Evolutionary conservation across 2,888 invertebrate genomes (phyloP), one percentile per base, ranked within the genome.

Genomic region (Parapristionchus giblindavisi): DNA sequence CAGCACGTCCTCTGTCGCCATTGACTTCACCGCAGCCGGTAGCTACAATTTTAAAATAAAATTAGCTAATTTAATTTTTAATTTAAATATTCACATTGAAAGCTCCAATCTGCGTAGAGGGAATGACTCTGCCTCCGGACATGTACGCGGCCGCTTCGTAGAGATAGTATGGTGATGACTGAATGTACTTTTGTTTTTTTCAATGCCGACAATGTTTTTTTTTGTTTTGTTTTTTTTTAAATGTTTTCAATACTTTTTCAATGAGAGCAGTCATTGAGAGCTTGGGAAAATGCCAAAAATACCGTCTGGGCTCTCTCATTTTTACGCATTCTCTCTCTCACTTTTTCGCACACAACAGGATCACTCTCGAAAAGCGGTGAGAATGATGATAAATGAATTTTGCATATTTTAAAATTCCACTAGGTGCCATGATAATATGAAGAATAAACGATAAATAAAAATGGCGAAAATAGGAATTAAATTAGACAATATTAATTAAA

Each of bases 51-150:
- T 43, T 43, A 17, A 8, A 8, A 43, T 43, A 43, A 17, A n/a
- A 43, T 43, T 14, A 8, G 43, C 8, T 43, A 43, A 14, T 54
- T 54, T 54, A 54, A n/a, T 54, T 6, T 8, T 14, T 14, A n/a
- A 54, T 54, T 24, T 54, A 51, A 38, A 2, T 27, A 40, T 56
- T 40, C 1, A 71, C 70, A 21, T 17, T 32, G 56, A 29, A 56
- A 11, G 56, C 27, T 2, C 32, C 29, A 4, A 54, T 5, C 34
- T 71, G 70, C 29, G 38, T n/a, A 4, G 70, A 36, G 38, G 70
- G 70, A 40, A 71, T 43, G n/a, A 71, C 70, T 54, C 70, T n/a
- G 24, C 70, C 70, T 54, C 56, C 70, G 0, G 56, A 56, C 48
- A 56, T 43, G 56, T 56, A 56, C 4, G 70, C 29, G 1, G 70